A percentile compares a stretch with the other conserved stretches of the same genome.
Evolutionary conservation across 2,888 invertebrate genomes (phyloP).

Genomic region (Rhopalosiphum nymphaeae): DNA sequence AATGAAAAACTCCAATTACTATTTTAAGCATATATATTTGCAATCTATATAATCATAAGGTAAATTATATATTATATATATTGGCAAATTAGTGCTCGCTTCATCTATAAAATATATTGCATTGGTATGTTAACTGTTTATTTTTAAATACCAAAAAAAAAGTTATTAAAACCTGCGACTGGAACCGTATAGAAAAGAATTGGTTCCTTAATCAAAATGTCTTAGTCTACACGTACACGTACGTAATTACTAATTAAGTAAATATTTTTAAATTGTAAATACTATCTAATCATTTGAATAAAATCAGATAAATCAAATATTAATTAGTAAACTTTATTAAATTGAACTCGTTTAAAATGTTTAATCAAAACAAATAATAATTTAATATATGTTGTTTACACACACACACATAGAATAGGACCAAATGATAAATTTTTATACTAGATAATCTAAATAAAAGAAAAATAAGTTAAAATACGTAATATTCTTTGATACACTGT

Average conservation of each 20-base stretch:
- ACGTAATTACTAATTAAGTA: background rate
- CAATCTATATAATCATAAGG: background rate
- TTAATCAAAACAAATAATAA: background rate
- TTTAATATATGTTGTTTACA: background rate
- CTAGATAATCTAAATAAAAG: background rate
- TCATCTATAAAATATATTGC: too few species aligned
- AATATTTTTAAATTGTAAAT: background rate
- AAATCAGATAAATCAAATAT: background rate
- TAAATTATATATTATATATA: background rate
- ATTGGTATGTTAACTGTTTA: background rate
- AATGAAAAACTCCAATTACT: background rate
- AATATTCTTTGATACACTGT: background rate
- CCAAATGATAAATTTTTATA: background rate
- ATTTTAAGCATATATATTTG: background rate
- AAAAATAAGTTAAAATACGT: background rate
- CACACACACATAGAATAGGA: background rate
- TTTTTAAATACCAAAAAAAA: background rate
- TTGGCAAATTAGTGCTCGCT: too few species aligned
- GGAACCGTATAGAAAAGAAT: background rate
- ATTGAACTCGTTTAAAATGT: background rate
- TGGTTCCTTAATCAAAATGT: background rate
- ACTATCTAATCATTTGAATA: background rate
- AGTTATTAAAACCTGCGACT: background rate
- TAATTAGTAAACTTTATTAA: background rate
- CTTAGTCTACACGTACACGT: too few species aligned